These are phyloP conservation scores for Odontamblyopus rebecca DNA, from an alignment of 2,797 vertebrate genomes.

Conservation along the genomic window DNA sequence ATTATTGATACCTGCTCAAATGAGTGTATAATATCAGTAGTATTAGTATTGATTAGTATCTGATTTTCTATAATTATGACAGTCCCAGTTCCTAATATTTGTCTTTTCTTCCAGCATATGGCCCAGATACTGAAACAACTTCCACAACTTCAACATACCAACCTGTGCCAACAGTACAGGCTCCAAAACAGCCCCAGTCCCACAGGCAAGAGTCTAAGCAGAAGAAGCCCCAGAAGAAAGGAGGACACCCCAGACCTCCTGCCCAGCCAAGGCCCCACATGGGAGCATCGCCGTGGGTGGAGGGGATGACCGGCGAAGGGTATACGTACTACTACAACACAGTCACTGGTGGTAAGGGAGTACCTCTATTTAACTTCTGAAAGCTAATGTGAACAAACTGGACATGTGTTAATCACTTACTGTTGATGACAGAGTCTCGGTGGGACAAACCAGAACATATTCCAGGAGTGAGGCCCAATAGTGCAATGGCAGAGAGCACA, in stretches of 20 bases:
- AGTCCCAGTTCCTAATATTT: too few species aligned
- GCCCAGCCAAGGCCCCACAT: neutral
- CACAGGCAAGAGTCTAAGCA: conserved; percentile 33
- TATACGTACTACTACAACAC: conserved; percentile 88
- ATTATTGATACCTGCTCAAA: too few species aligned
- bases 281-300: conserved; percentile 76
- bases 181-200: conserved; percentile 17
- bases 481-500: conserved; percentile 10
- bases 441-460: conserved; percentile 89
- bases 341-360: conserved; percentile 85
- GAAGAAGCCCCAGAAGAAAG: conserved; percentile 48
- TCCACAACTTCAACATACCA: neutral
- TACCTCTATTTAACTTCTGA: neutral
- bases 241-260: conserved; percentile 29
- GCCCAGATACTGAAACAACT: conserved; percentile 20
- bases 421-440: conserved; percentile 82
- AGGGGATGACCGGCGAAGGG: conserved; percentile 82
- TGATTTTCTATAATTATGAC: too few species aligned
- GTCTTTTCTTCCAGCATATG: conserved; percentile 28
- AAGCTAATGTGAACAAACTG: neutral
- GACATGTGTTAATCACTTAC: neutral
- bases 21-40: too few species aligned
- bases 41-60: too few species aligned
- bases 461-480: conserved; percentile 47
- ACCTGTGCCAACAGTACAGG: conserved; percentile 4